phyloP scores from a whole-genome alignment of 2,888 invertebrate species.

The Heliconius ethilla region DNA sequence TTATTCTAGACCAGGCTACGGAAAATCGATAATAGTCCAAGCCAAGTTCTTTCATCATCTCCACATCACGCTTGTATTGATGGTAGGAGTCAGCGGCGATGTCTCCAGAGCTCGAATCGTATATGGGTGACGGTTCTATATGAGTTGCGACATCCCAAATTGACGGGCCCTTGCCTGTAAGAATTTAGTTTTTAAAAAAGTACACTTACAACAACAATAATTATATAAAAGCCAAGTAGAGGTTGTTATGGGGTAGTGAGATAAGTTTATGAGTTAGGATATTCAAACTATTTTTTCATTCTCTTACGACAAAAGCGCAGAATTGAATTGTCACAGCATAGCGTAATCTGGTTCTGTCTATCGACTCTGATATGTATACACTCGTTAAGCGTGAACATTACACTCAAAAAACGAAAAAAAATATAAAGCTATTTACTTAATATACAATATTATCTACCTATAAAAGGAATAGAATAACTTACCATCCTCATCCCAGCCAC shows the following conservation, averaged over 20 bases:
- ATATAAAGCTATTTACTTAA: neutral
- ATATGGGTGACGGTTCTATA: constrained; percentile 53
- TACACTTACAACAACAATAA: neutral
- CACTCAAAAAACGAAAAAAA: neutral
- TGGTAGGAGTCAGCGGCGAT: constrained; percentile 83
- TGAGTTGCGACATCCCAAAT: constrained; percentile 79
- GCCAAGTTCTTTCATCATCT: constrained; percentile 69
- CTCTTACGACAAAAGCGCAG: too few species aligned
- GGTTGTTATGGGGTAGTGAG: neutral
- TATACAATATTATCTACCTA: too few species aligned
- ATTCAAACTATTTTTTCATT: too few species aligned
- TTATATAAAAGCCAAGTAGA: neutral
- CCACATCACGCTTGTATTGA: constrained; percentile 80
- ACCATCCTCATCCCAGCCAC: constrained; percentile 81
- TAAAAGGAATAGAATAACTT: constrained; percentile 48
- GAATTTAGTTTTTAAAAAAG: neutral
- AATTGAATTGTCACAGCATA: too few species aligned
- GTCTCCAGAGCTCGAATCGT: constrained; percentile 70
- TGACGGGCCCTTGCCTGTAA: constrained; percentile 81
- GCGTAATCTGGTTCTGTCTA: too few species aligned
- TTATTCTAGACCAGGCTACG: constrained; percentile 84
- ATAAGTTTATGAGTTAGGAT: neutral
- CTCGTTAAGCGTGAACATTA: too few species aligned
- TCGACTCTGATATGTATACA: too few species aligned
- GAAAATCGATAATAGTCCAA: constrained; percentile 82